Evolutionary conservation across 2,113 vertebrate genomes (phyloP).

Genomic region (Chaenocephalus aceratus): DNA sequence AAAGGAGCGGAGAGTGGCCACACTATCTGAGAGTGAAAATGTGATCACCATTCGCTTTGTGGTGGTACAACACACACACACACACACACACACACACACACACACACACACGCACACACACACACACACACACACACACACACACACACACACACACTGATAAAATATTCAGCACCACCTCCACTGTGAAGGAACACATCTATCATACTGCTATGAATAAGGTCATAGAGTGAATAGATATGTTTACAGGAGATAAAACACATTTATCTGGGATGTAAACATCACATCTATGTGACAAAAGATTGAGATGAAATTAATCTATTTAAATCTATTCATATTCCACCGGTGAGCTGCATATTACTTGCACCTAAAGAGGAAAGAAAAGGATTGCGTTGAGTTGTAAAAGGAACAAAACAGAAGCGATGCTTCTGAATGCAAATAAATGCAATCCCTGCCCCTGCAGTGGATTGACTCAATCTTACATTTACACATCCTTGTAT

Average conservation of each 20-base stretch:
- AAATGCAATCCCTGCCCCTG: neutral
- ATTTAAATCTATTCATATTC: slow-evolving; percentile 30
- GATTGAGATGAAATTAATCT: slow-evolving; percentile 9
- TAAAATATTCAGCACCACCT: slow-evolving; percentile 10
- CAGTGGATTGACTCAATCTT: slow-evolving; percentile 15
- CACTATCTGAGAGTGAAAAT: neutral
- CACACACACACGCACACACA: neutral
- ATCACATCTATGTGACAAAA: slow-evolving; percentile 21
- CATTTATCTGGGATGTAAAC: slow-evolving; percentile 36
- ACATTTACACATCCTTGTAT: slow-evolving; percentile 8
- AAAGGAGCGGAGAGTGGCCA: neutral
- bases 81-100: neutral
- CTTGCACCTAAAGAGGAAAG: slow-evolving; percentile 11
- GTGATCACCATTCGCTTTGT: slow-evolving; percentile 47
- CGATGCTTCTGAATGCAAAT: slow-evolving; percentile 42
- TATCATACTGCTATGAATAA: slow-evolving; percentile 40
- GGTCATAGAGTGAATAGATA: slow-evolving; percentile 24
- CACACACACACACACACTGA: neutral
- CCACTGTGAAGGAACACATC: slow-evolving; percentile 30
- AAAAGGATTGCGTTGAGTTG: slow-evolving; percentile 7
- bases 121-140: neutral
- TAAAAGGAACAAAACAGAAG: slow-evolving; percentile 35
- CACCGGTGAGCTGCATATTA: slow-evolving; percentile 18
- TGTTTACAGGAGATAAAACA: slow-evolving; percentile 44
- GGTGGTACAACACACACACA: neutral